Base-by-base conservation (phyloP, 2,113 vertebrate species). In the Daphoenositta chrysoptera region DNA sequence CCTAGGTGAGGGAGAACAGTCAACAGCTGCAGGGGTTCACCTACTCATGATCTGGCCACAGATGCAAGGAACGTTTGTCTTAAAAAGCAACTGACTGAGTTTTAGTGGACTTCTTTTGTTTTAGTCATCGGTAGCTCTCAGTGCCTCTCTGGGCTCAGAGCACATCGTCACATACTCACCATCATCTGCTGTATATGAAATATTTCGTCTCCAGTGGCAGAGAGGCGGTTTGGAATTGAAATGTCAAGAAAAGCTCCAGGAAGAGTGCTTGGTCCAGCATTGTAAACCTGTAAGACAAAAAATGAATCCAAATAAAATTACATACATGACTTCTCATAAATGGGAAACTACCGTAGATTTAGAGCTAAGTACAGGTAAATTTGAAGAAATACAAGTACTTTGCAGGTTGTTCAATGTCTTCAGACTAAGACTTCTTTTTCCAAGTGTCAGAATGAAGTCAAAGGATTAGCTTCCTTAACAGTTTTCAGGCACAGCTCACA, bases 231-330 rank as follows among this genome's bases (percentile, higher is more conserved):
- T n/a, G 99, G 99, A 96, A 99, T 98, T 42, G 98, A 98, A 96
- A 99, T 98, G 96, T 98, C 98, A 95, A 99, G 97, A 19, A 97
- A 98, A 48, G 99, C 99, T 73, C 98, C 98, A 40, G 99, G 99
- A 19, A 99, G 98, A 78, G 98, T 98, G 97, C 99, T 99, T 69
- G 99, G 99, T n/a, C 99, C 99, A 73, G 98, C 98, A 97, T 99
- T 99, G 94, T 99, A 99, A 94, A 99, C 98, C 99, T 99, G 79
- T 51, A 97, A 68, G 24, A 95, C 60, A 92, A 50, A 27, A 86
- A 88, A 78, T 10, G 4, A 39, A 53, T 35, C 60, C 56, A 75
- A 57, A 42, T 11, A 21, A 63, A 77, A 51, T 48, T 72, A 61
- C n/a, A 54, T 28, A 23, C 31, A 37, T 35, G 17, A 39, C 42